Evolutionary conservation across 1,140 invertebrate genomes (phyloP).

Genomic region (Yoshiicerus persimilis): DNA sequence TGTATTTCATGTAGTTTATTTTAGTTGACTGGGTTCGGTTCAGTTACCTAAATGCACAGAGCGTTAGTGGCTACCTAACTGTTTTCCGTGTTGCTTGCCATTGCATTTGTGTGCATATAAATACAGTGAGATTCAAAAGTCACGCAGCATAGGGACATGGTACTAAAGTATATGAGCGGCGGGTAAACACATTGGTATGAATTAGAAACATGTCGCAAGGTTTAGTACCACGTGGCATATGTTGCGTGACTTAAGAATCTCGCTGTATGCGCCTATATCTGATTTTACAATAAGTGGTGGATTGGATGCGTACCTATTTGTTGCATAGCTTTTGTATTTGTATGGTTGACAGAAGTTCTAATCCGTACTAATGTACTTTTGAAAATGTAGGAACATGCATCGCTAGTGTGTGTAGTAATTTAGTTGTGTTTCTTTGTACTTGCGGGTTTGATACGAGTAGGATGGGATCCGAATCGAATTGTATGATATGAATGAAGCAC

Average conservation of each 20-base stretch:
- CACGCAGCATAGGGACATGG: no score
- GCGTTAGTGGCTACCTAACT: not conserved
- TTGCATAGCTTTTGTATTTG: not conserved
- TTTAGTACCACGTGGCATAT: no score
- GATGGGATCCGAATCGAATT: not conserved
- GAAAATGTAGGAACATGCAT: not conserved
- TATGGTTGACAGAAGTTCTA: not conserved
- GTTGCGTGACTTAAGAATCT: no score
- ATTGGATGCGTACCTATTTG: no score
- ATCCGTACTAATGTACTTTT: not conserved
- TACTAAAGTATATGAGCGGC: no score
- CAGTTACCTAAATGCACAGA: not conserved
- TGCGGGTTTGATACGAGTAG: not conserved
- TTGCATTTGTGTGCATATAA: no score
- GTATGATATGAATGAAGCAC: slow-evolving; percentile 2
- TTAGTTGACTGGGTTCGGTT: not conserved
- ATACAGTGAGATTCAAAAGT: no score
- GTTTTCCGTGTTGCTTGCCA: not conserved
- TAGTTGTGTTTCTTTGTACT: not conserved
- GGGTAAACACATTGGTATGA: no score
- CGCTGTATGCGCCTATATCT: no score
- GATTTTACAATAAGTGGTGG: no score
- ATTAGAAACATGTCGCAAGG: no score
- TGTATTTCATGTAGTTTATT: not conserved
- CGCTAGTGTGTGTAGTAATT: not conserved